A percentile compares a stretch with the other conserved stretches of the same genome.
Evolutionary conservation across 1,140 invertebrate species (phyloP).

Genomic region (Portunus trituberculatus): DNA sequence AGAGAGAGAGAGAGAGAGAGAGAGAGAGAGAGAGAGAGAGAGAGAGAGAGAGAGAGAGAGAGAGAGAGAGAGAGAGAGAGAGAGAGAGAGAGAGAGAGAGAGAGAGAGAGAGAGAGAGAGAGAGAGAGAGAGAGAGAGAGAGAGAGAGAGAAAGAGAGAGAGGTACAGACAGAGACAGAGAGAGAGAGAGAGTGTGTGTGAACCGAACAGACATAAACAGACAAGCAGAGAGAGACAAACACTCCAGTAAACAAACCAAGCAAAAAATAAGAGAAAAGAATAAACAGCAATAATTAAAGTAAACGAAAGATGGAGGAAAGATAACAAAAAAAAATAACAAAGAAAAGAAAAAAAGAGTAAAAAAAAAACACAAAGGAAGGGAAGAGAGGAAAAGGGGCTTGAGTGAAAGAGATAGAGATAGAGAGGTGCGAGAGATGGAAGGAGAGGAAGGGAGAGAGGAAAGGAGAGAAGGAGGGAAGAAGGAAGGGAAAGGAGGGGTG

Average conservation of each 20-base stretch:
- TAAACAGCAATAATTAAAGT: not conserved
- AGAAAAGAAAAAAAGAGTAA: not conserved
- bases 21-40: not conserved
- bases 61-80: not conserved
- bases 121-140: not conserved
- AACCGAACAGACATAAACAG: too few species aligned
- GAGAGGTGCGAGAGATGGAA: not conserved
- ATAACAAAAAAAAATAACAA: not conserved
- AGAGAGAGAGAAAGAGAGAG: constrained; percentile 8
- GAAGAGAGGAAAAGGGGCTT: not conserved
- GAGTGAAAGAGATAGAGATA: not conserved
- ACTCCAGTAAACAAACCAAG: not conserved
- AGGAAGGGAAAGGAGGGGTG: not conserved
- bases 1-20: not conserved
- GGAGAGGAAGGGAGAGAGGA: not conserved
- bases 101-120: not conserved
- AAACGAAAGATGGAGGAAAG: not conserved
- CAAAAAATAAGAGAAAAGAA: not conserved
- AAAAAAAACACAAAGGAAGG: not conserved
- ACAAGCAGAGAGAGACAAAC: too few species aligned
- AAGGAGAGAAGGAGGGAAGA: not conserved
- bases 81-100: not conserved
- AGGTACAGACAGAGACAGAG: not conserved
- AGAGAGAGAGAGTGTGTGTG: constrained; percentile 36
- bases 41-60: not conserved